Conservation (phyloP, 2,113 vertebrate species). For the Regulus satrapa region DNA sequence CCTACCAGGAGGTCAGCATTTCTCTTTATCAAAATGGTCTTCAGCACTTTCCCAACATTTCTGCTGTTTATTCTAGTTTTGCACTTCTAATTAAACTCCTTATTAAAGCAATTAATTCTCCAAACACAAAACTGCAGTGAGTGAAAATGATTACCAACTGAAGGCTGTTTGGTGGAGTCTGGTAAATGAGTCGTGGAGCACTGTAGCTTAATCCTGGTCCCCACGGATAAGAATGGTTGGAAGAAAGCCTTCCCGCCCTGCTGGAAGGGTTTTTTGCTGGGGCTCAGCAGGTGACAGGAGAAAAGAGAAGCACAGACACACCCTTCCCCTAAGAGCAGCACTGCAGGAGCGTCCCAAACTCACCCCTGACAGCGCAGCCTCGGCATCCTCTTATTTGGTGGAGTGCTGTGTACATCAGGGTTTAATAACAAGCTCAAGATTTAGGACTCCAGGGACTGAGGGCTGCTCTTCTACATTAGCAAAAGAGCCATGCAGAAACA, state of each 20-base stretch:
- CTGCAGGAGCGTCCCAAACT: neutral
- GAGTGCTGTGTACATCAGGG: neutral
- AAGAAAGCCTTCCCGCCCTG: neutral
- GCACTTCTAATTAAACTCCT: conserved; percentile 42
- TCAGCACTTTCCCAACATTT: neutral
- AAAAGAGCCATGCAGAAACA: neutral
- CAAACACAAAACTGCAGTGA: conserved; percentile 1
- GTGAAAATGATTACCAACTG: neutral
- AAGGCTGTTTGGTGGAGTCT: conserved; percentile 16
- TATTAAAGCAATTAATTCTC: conserved; percentile 59
- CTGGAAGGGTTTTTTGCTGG: neutral
- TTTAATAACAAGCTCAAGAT: neutral
- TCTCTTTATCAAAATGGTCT: neutral
- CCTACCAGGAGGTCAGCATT: neutral
- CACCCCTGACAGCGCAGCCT: neutral
- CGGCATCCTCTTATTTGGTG: neutral
- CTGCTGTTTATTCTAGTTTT: conserved; percentile 3
- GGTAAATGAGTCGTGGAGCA: neutral
- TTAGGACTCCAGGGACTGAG: neutral
- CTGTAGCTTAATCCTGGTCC: neutral
- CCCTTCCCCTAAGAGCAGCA: neutral
- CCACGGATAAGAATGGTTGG: neutral
- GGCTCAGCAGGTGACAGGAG: neutral
- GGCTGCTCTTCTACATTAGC: neutral
- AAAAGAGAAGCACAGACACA: neutral